Base-by-base conservation (phyloP, 2,797 vertebrate genomes). In the Myotis vivesi region DNA sequence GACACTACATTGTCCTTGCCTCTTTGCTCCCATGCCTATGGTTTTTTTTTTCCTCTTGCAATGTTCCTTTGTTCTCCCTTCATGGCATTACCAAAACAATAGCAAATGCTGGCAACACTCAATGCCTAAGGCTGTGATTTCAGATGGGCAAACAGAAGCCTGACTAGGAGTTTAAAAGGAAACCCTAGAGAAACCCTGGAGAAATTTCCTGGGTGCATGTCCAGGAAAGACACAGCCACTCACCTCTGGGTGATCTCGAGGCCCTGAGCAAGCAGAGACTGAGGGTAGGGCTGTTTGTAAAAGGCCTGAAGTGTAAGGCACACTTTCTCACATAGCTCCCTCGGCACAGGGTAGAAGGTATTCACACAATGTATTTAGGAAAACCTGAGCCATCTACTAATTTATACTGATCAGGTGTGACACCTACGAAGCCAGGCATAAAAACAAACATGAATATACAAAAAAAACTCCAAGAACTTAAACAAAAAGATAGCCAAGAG, bases 1-100 rank as follows among this genome's bases (percentile, higher is more conserved):
- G 25, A 2, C 20, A 8, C 17, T 19, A 13, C 30, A 2, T 0
- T 57, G 28, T 7, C 10, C 7, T n/a, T n/a, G 0, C 0, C 2
- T 19, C 36, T 28, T 36, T 3, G 11, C 23, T n/a, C 51, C 41
- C 4, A 0, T 4, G 33, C 36, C 4, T 0, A 0, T 4, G 30
- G 41, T 41, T 0, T 44, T 25, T n/a, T 19, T n/a, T 25, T 5
- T 5, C 55, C 55, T 25, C 19, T 19, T 6, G 13, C 33, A 46
- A 15, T 20, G 20, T 33, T 19, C 49, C 17, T 64, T 38, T 71
- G 51, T 12, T 57, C n/a, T 41, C 22, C 17, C 53, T 85, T 41
- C 23, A 20, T 49, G 82, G 51, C 12, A 41, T 38, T 8, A 28
- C 12, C 23, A 19, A 77, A 66, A 25, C 71, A 72, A 36, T 0